A percentile compares a stretch with the other conserved stretches of the same genome.
These are phyloP conservation scores for Arremon brunneinucha DNA, from an alignment of 2,797 vertebrate genomes.

Conservation along the genomic window DNA sequence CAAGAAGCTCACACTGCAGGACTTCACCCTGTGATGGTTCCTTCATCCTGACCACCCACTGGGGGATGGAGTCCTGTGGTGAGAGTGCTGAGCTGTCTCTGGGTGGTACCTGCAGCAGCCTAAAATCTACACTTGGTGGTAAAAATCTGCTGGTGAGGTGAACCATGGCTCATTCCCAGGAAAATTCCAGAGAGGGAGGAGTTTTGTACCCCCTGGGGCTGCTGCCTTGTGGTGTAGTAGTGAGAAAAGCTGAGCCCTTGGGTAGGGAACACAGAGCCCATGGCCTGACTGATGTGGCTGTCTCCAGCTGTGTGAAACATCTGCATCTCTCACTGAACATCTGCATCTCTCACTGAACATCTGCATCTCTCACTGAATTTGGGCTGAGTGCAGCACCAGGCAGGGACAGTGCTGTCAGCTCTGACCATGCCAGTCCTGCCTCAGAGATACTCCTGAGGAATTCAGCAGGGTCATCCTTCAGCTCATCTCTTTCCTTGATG, in stretches of 20 bases:
- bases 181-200: neutral
- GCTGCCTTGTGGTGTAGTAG: neutral
- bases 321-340: no score
- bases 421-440: neutral
- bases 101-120: neutral
- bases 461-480: neutral
- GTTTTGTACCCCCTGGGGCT: neutral
- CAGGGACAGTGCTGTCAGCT: neutral
- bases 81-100: neutral
- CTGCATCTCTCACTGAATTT: neutral
- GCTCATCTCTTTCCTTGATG: neutral
- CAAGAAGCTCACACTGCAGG: neutral
- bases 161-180: neutral
- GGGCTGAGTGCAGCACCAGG: neutral
- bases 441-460: neutral
- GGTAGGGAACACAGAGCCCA: neutral
- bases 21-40: neutral
- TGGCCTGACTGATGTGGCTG: neutral
- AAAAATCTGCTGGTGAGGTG: neutral
- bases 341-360: neutral
- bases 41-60: neutral
- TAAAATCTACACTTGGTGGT: neutral
- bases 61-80: neutral
- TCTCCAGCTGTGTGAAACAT: neutral
- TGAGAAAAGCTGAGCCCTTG: neutral